Conservation (phyloP, 1,140 invertebrate species). For the Planococcus citri region DNA sequence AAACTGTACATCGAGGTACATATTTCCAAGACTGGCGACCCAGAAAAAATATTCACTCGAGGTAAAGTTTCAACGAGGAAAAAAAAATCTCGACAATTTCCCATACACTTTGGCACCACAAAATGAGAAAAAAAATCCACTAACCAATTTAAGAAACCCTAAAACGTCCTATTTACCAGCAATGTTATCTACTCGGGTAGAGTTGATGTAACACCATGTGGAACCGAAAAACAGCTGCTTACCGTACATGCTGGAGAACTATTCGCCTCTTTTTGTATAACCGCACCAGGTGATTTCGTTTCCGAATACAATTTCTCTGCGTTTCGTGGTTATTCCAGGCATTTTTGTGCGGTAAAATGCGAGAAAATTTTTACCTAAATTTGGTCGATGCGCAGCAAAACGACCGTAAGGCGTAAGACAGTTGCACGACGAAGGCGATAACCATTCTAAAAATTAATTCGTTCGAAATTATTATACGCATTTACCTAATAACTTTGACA, state of each 20-base stretch:
- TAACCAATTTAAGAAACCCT: neutral
- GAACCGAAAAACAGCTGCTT: constrained; percentile 2
- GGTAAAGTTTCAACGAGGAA: too few relatives aligned
- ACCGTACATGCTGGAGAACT: neutral
- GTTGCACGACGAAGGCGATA: too few relatives aligned
- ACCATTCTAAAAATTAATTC: too few relatives aligned
- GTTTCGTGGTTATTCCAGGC: neutral
- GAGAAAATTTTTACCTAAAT: too few relatives aligned
- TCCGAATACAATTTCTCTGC: neutral
- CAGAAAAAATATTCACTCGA: too few relatives aligned
- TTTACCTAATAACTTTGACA: neutral
- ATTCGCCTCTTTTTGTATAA: neutral
- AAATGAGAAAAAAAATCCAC: neutral
- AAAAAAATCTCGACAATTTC: too few relatives aligned
- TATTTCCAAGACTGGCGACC: too few relatives aligned
- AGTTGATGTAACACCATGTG: neutral
- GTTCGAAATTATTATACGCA: neutral
- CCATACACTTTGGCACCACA: too few relatives aligned
- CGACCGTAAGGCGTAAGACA: too few relatives aligned
- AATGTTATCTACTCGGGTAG: neutral
- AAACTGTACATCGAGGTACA: too few relatives aligned
- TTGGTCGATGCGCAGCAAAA: too few relatives aligned
- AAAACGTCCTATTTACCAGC: neutral
- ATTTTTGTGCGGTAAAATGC: too few relatives aligned
- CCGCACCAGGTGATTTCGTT: constrained; percentile 1